Evolutionary conservation across 1,140 invertebrate species (phyloP), one percentile per base, ranked within the genome.

Genomic region (Rhysida immarginata): DNA sequence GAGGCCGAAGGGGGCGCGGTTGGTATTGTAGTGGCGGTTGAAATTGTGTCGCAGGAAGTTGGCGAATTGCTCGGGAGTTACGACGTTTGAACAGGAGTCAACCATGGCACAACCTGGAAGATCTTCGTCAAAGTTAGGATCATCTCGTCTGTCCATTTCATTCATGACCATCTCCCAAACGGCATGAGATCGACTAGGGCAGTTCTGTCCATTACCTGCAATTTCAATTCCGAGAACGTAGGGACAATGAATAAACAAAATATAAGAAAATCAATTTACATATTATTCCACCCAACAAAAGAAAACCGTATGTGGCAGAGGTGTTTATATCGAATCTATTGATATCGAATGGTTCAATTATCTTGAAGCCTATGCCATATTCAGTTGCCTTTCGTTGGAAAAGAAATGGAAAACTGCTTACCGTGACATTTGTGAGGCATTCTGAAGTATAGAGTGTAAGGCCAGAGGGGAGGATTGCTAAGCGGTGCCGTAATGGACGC

Each of bases 141-240:
- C 87, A 66, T 93, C 89, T 69, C 90, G 78, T 68, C 88, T 79
- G 73, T 94, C 88, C 60, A 94, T 70, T 69, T 93, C 88, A 71
- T 93, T 94, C 85, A 94, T 91, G 24, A 93, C 88, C 79, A 94
- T 92, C 73, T 94, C 89, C 89, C 89, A 94, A 42, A 93, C 85
- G 35, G 88, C 87, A 63, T 92, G 88, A 59, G 84, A 87, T 64
- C 86, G 75, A 26, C 85, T 88, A 21, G 90, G 89, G 65, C 89
- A 92, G 65, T 91, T 92, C 62, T 91, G 84, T 16, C 85, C 85
- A 68, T 92, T 93, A 59, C 56, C 56, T 26, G 42, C 16, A 11
- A 49, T 13, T 48, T 16, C 51, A 53, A 8, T 53, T n/a, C 25
- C n/a, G 16, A 35, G n/a, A 13, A 3, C 2, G 49, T 52, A 23